Evolutionary conservation across 2,113 vertebrate genomes (phyloP), one percentile per base, ranked within the genome.

Genomic region (Notechis scutatus): DNA sequence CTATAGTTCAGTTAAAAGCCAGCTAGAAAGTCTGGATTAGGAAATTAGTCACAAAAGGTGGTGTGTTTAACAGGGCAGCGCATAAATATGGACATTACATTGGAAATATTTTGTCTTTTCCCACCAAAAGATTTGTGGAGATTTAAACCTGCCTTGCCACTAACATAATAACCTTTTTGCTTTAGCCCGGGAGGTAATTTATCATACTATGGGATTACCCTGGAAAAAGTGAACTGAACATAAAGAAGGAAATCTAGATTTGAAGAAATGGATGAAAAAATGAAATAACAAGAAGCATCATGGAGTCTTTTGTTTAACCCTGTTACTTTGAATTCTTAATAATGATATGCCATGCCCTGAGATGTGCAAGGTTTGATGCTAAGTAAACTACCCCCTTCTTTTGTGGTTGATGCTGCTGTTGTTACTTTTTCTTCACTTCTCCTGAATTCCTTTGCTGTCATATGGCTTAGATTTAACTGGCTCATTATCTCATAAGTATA

Each of bases 271-370:
- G 59, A 87, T 90, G 81, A 93, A 90, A 56, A 87, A 93, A 90
- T 24, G n/a, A 90, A 90, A 54, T 23, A 88, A 86, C 88, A 92
- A 87, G 93, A 91, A 95, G 91, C 61, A 87, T 94, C 93, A 96
- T 94, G 88, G 93, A 50, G 93, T 96, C 95, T 96, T 61, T 96
- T 14, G 89, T 94, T 93, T 92, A 94, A 92, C 55, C 57, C 56
- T 34, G 55, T 91, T 92, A 89, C 45, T 57, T 94, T 96, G 94
- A 69, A 26, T 92, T 94, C 94, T 93, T 69, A 10, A 34, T 92
- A 81, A 15, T 92, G 18, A 55, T 92, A 39, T 92, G 87, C 59
- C 59, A 1, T 23, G 15, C 52, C 87, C 42, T 61, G 1, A 2
- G 93, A 91, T 93, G 93, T 94, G 92, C 11, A 91, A 39, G 4